Percentiles rank a stretch among this genome's conserved stretches.
phyloP scores from a whole-genome alignment of 2,113 vertebrate species.

The Lophochroa leadbeateri region DNA sequence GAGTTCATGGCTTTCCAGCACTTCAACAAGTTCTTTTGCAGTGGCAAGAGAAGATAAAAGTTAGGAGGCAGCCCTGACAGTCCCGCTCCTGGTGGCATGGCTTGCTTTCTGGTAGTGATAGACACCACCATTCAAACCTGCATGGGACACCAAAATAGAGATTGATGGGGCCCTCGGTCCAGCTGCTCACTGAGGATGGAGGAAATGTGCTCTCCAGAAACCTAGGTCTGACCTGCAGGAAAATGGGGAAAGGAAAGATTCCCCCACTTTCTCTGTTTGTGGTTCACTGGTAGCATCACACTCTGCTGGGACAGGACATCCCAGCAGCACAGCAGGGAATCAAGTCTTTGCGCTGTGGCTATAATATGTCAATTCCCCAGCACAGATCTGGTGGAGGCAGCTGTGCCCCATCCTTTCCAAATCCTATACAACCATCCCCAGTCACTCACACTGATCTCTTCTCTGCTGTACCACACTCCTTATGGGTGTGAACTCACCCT shows the following conservation, averaged over 20 bases:
- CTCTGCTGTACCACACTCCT: background rate
- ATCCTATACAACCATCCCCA: background rate
- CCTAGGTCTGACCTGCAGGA: background rate
- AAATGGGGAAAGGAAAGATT: background rate
- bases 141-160: background rate
- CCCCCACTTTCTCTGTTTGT: background rate
- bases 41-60: background rate
- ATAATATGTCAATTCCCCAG: background rate
- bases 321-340: background rate
- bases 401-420: background rate
- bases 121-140: background rate
- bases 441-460: background rate
- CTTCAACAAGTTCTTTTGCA: background rate
- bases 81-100: background rate
- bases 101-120: background rate
- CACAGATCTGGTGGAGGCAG: background rate
- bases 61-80: background rate
- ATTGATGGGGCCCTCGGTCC: background rate
- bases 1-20: background rate
- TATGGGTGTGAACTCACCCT: background rate
- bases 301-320: background rate
- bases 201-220: background rate
- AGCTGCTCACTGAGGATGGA: background rate
- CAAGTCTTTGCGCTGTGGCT: background rate
- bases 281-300: background rate